Evolutionary conservation across 2,888 invertebrate genomes (phyloP).

Genomic region (Chydorus sphaericus): DNA sequence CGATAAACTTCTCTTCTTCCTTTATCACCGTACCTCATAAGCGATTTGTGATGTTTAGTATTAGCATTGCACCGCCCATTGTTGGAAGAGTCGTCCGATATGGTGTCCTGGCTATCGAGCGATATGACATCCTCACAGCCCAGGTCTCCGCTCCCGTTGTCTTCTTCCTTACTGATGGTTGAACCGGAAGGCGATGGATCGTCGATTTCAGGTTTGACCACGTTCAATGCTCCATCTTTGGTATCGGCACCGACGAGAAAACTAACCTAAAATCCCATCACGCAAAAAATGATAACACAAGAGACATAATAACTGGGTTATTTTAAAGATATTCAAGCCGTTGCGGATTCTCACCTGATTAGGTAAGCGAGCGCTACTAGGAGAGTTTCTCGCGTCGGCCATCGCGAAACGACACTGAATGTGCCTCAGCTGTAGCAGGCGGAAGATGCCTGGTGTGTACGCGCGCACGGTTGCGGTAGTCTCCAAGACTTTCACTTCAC

Average conservation of each 20-base stretch:
- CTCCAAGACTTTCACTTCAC: too few species aligned
- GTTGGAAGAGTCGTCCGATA: constrained; percentile 7
- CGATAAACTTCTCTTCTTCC: not conserved
- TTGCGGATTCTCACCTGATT: not conserved
- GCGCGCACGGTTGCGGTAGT: too few species aligned
- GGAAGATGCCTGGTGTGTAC: too few species aligned
- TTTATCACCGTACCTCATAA: not conserved
- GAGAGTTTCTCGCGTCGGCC: not conserved
- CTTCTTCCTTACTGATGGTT: not conserved
- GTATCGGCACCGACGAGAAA: constrained; percentile 8
- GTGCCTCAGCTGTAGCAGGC: too few species aligned
- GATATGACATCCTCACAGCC: constrained; percentile 8
- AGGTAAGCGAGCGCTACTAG: not conserved
- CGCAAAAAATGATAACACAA: too few species aligned
- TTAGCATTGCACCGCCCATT: not conserved
- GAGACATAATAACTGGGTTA: not conserved
- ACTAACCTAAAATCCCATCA: too few species aligned
- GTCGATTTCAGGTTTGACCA: not conserved
- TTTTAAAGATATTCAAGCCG: not conserved
- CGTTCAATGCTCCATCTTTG: not conserved
- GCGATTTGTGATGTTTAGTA: not conserved
- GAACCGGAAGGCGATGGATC: too few species aligned
- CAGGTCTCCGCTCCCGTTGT: not conserved
- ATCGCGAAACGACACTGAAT: too few species aligned
- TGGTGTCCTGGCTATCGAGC: constrained; percentile 8